Evolutionary conservation across 2,888 invertebrate species (phyloP).

Genomic region (Andricus curvator): DNA sequence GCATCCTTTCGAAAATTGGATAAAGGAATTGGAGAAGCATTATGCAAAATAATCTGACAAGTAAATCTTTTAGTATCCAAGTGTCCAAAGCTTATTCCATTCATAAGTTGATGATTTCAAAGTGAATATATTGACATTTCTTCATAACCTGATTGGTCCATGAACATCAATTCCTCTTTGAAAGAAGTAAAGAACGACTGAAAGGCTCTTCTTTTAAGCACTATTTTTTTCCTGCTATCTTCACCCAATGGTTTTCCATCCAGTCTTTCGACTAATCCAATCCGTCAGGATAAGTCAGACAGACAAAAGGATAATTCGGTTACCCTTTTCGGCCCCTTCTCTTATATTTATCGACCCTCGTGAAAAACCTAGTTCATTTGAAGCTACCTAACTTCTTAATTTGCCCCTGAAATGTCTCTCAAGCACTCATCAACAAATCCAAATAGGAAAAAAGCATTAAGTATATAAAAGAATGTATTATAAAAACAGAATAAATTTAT

Average conservation of each 20-base stretch:
- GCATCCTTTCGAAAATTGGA: not conserved
- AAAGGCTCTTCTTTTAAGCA: constrained; percentile 34
- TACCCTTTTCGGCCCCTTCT: constrained; percentile 50
- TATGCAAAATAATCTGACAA: no score
- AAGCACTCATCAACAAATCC: not conserved
- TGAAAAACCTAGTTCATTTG: constrained; percentile 44
- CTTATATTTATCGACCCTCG: constrained; percentile 42
- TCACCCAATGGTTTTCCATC: constrained; percentile 42
- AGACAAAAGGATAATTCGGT: constrained; percentile 66
- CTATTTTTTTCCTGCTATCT: constrained; percentile 39
- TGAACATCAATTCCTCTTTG: constrained; percentile 8
- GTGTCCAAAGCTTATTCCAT: not conserved
- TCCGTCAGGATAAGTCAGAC: constrained; percentile 66
- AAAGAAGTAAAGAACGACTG: constrained; percentile 43
- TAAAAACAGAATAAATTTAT: not conserved
- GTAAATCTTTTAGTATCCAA: no score
- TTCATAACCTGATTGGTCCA: not conserved
- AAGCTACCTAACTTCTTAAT: constrained; percentile 37
- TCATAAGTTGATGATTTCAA: not conserved
- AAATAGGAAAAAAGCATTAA: not conserved
- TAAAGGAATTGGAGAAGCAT: no score
- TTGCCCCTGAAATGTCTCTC: not conserved
- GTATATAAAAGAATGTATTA: not conserved
- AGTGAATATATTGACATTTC: not conserved
- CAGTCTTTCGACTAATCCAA: constrained; percentile 59